Evolutionary conservation across 2,888 invertebrate species (phyloP), one percentile per base, ranked within the genome.

Genomic region (Drosophila setosimentum): DNA sequence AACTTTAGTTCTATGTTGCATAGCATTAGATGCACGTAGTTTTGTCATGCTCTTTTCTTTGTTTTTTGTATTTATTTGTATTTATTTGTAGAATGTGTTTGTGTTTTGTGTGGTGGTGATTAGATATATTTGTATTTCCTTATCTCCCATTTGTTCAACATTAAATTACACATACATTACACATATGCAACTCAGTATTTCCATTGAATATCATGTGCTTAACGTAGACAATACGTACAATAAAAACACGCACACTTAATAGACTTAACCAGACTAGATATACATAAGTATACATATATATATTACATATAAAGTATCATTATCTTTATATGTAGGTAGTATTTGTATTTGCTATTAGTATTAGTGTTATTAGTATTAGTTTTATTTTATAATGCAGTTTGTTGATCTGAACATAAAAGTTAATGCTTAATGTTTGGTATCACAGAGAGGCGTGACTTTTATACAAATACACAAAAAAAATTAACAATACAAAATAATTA

Each of bases 401-500:
- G 70, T 79, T 71, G 73, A 73, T 89, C 87, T 90, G 88, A 87
- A 87, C 77, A 86, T 86, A 90, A 87, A 83, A 81, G 27, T 84
- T 87, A 87, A 90, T 83, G 77, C 90, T 87, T 87, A 87, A 89
- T 89, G 82, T 87, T 89, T 91, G 91, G 91, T 92, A 92, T 92
- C 92, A 92, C 91, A 92, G 92, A 92, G 91, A 91, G 91, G 87
- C 92, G 91, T 91, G 91, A 91, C 91, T 91, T 91, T 91, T 80
- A 78, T 85, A 82, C 85, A 80, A 83, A 83, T 74, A 86, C 81
- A 73, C 58, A 71, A 89, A 69, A 76, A 68, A 81, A 59, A 63
- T 65, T 58, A 70, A 74, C 74, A 74, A 74, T 72, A 69, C 71
- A 76, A 75, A 75, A 72, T 48, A 68, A 82, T 63, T 76, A 68